These are phyloP conservation scores for Pseudopleuronectes americanus DNA, from an alignment of 2,797 vertebrate genomes.

Conservation along the genomic window DNA sequence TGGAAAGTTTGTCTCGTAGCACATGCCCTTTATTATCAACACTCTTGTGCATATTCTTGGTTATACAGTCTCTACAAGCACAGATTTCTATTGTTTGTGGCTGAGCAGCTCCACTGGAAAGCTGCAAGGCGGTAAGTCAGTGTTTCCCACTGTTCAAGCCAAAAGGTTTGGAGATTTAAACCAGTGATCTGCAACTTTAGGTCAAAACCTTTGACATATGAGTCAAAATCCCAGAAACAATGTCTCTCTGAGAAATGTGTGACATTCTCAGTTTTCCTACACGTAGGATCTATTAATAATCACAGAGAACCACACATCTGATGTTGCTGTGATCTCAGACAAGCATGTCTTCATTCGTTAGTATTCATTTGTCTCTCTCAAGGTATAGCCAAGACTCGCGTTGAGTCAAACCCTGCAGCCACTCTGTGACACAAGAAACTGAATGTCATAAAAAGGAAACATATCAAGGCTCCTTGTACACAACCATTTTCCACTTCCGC, in stretches of 20 bases:
- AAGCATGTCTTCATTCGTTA: constrained; percentile 6
- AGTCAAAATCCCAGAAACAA: not conserved
- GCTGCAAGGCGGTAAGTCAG: constrained; percentile 4
- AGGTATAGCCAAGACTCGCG: too few relatives aligned
- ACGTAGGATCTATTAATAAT: constrained; percentile 18
- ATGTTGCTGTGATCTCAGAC: constrained; percentile 2
- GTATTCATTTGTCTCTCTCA: not conserved
- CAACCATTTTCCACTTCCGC: constrained; percentile 6
- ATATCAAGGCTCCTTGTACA: not conserved
- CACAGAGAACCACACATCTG: constrained; percentile 1
- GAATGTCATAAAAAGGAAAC: constrained; percentile 34
- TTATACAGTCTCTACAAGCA: not conserved
- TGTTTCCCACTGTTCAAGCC: constrained; percentile 8
- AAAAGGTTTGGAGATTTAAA: not conserved
- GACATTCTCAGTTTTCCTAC: not conserved
- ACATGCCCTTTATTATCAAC: not conserved
- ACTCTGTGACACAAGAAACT: constrained; percentile 7
- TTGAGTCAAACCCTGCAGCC: constrained; percentile 2
- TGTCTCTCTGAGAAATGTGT: not conserved
- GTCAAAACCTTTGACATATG: not conserved
- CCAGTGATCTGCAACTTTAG: not conserved
- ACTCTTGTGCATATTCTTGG: constrained; percentile 8
- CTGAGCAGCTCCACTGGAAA: constrained; percentile 1
- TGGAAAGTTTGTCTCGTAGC: constrained; percentile 11
- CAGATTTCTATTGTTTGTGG: constrained; percentile 19